Base-by-base conservation (phyloP, 2,888 invertebrate genomes). In the Habroteleia sp. region DNA sequence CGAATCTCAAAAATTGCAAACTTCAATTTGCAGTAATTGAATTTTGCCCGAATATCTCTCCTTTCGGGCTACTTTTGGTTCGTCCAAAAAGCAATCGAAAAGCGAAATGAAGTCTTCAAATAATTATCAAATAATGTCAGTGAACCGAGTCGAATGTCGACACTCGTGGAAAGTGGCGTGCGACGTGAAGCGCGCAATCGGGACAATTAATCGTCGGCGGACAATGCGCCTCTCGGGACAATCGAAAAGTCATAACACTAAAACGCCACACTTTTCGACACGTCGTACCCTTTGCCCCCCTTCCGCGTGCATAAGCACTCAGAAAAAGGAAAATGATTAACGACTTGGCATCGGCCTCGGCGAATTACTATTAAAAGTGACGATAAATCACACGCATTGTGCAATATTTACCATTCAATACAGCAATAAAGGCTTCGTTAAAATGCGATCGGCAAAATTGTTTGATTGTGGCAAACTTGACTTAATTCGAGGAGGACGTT, bases 211-310 rank as follows among this genome's bases (percentile, higher is more conserved):
- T 66, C 66, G 44, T 66, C 46, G 29, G 2, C 41, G 50, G 33
- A 52, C 63, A 63, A 63, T 63, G 14, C 33, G 46, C 7, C 27
- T 37, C 44, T 27, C 31, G 29, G 25, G n/a, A 52, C 52, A 42
- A 69, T 69, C 52, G 69, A 69, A 52, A 60, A 69, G 58, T 60
- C 69, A 60, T 60, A 69, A 69, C 52, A 69, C 33, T 41, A 16
- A 44, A 58, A 58, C 3, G 33, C 50, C 27, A 16, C 58, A 42
- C 42, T 68, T 68, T 42, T 48, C 41, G 44, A 54, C 37, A 20
- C 50, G 8, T 17, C 11, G 6, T 8, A 3, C 10, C 35, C 54
- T 27, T 8, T 11, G 17, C 11, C 23, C 1, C 10, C 6, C 29
- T 33, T 16, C 3, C 16, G 10, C 5, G 23, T 6, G 20, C 52